phyloP scores from a whole-genome alignment of 2,888 invertebrate genomes.

The Bombylius discolor region DNA sequence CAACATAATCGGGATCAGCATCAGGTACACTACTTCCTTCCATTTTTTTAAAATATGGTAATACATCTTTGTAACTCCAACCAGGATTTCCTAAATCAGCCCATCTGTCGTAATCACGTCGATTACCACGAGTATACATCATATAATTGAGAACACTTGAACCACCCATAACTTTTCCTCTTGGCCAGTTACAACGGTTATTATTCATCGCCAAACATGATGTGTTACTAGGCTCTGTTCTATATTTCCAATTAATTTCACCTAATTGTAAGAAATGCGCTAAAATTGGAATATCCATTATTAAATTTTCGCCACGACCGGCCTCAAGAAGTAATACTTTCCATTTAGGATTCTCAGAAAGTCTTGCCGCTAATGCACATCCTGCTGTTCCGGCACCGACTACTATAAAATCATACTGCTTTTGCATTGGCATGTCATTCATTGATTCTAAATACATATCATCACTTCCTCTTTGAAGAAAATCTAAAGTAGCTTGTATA shows the following conservation, averaged over 20 bases:
- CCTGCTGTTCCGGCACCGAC: slow-evolving; percentile 50
- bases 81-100: slow-evolving; percentile 43
- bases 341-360: slow-evolving; percentile 44
- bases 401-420: slow-evolving; percentile 41
- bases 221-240: slow-evolving; percentile 52
- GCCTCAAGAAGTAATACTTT: slow-evolving; percentile 46
- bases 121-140: slow-evolving; percentile 38
- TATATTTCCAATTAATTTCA: slow-evolving; percentile 61
- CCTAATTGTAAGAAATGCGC: slow-evolving; percentile 51
- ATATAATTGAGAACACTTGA: slow-evolving; percentile 38
- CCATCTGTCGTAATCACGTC: slow-evolving; percentile 38
- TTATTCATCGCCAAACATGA: slow-evolving; percentile 37
- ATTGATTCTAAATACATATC: slow-evolving; percentile 7
- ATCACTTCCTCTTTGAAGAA: slow-evolving; percentile 7
- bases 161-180: slow-evolving; percentile 41
- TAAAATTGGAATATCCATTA: slow-evolving; percentile 56
- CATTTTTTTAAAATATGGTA: slow-evolving; percentile 40
- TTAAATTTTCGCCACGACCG: slow-evolving; percentile 41
- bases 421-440: slow-evolving; percentile 6
- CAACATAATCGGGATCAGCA: slow-evolving; percentile 19
- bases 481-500: slow-evolving; percentile 5
- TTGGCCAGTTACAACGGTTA: slow-evolving; percentile 26
- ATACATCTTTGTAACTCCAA: slow-evolving; percentile 31
- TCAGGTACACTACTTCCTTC: slow-evolving; percentile 48
- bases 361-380: slow-evolving; percentile 46